Evolutionary conservation across 2,113 vertebrate species (phyloP).

Genomic region (Lepus timidus): DNA sequence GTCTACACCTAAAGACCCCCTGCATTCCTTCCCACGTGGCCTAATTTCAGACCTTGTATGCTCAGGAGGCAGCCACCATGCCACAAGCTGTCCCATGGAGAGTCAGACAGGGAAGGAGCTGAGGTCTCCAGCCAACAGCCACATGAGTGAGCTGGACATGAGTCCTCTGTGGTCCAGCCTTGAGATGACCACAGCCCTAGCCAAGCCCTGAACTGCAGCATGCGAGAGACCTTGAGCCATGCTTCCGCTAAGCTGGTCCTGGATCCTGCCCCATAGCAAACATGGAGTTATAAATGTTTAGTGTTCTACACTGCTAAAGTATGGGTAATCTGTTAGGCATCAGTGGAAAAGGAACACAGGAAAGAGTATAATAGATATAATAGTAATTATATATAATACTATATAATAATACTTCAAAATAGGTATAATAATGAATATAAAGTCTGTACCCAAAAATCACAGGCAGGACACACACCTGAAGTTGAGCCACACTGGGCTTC

Average conservation of each 20-base stretch:
- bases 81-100: not conserved
- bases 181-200: not conserved
- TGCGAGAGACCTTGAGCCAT: not conserved
- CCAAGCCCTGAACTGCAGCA: not conserved
- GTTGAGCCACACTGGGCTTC: not conserved
- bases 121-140: not conserved
- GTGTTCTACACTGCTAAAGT: not conserved
- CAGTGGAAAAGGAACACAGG: not conserved
- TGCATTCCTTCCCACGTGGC: not conserved
- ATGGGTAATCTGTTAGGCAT: not conserved
- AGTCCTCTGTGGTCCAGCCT: not conserved
- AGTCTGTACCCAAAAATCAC: not conserved
- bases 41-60: not conserved
- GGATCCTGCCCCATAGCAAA: not conserved
- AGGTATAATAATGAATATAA: not conserved
- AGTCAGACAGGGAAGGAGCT: not conserved
- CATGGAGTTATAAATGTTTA: not conserved
- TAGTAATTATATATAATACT: no score
- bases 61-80: conserved; percentile 6
- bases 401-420: not conserved
- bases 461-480: not conserved
- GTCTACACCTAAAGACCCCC: not conserved
- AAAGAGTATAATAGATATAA: not conserved
- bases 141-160: not conserved
- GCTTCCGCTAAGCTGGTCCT: not conserved